phyloP scores from a whole-genome alignment of 2,888 invertebrate genomes.

The Mechanitis mazaeus region DNA sequence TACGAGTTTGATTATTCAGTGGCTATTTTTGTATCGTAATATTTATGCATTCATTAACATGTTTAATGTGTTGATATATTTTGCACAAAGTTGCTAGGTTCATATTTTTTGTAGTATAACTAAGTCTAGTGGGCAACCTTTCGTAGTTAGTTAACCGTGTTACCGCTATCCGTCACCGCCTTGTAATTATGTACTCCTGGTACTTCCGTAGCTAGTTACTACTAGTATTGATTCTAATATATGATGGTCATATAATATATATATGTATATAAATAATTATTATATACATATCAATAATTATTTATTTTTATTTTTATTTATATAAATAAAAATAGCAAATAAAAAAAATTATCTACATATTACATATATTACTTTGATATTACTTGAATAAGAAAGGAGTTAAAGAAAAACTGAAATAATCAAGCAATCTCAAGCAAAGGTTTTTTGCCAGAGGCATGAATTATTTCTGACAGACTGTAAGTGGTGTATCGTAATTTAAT shows the following conservation, averaged over 20 bases:
- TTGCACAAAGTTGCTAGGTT: neutral
- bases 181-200: neutral
- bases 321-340: too few relatives aligned
- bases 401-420: slow-evolving; percentile 1
- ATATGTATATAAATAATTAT: too few relatives aligned
- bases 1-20: too few relatives aligned
- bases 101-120: slow-evolving; percentile 12
- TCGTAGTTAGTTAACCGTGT: slow-evolving; percentile 29
- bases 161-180: slow-evolving; percentile 31
- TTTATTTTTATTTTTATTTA: too few relatives aligned
- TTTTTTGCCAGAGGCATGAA: slow-evolving; percentile 13
- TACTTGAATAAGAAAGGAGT: neutral
- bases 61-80: neutral
- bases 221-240: too few relatives aligned
- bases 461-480: slow-evolving; percentile 13
- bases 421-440: neutral
- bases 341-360: too few relatives aligned
- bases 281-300: too few relatives aligned
- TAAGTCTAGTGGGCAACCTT: slow-evolving; percentile 4
- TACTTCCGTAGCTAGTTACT: too few relatives aligned
- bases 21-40: too few relatives aligned
- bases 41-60: slow-evolving; percentile 6
- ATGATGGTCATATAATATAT: too few relatives aligned
- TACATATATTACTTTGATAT: neutral
- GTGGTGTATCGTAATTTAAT: slow-evolving; percentile 27